These are phyloP conservation scores for Zaprionus kolodkinae DNA, from an alignment of 1,140 invertebrate genomes.

Conservation along the genomic window DNA sequence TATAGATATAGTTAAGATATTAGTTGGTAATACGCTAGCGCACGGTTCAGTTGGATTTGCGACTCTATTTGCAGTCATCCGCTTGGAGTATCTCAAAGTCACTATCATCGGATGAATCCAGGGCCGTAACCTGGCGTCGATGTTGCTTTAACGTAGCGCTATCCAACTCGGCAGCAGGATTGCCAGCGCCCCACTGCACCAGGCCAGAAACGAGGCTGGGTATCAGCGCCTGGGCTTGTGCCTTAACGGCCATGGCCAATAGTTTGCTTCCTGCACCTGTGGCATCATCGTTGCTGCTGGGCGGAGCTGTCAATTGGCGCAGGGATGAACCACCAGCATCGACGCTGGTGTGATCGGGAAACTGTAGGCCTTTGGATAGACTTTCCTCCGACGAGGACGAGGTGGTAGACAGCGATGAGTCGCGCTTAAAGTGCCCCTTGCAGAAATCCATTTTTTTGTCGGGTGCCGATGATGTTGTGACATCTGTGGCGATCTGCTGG, in stretches of 20 bases:
- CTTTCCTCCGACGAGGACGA: slow-evolving; percentile 82
- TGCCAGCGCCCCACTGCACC: slow-evolving; percentile 62
- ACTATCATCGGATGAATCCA: slow-evolving; percentile 81
- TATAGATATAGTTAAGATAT: slow-evolving; percentile 53
- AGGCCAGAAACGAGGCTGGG: slow-evolving; percentile 68
- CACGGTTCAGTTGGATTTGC: neutral
- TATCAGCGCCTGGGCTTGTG: slow-evolving; percentile 63
- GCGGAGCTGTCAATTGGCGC: slow-evolving; percentile 43
- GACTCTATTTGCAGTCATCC: slow-evolving; percentile 73
- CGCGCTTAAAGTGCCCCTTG: slow-evolving; percentile 77
- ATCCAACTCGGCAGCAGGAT: slow-evolving; percentile 1
- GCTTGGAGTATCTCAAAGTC: slow-evolving; percentile 82
- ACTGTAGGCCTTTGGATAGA: slow-evolving; percentile 78
- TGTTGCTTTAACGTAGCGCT: slow-evolving; percentile 27
- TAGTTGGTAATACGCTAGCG: slow-evolving; percentile 68
- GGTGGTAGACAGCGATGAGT: slow-evolving; percentile 77
- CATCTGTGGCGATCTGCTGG: neutral
- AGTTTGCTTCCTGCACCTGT: slow-evolving; percentile 36
- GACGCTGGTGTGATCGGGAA: slow-evolving; percentile 73
- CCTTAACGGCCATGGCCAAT: slow-evolving; percentile 54
- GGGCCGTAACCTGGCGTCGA: slow-evolving; percentile 57
- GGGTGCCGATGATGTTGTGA: neutral
- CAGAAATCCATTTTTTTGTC: slow-evolving; percentile 70
- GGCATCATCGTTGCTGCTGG: slow-evolving; percentile 8
- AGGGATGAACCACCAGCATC: slow-evolving; percentile 41